Evolutionary conservation across 2,888 invertebrate species (phyloP), one percentile per base, ranked within the genome.

Genomic region (Odiellus spinosus): DNA sequence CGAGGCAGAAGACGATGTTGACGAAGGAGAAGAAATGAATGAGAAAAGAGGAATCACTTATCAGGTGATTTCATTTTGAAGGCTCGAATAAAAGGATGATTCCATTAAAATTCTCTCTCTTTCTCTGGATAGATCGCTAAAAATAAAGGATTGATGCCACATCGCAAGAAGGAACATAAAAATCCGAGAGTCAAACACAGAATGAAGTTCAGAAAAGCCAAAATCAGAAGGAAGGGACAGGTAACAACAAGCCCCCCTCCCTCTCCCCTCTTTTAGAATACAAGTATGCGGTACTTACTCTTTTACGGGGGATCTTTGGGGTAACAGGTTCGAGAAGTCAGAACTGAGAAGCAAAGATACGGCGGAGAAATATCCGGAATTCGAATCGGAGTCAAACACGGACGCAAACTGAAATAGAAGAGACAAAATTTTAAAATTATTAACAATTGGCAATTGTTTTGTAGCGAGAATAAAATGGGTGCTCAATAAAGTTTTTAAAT

Each of bases 171-270:
- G 66, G 88, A 88, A 61, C 76, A 80, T 58, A 76, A 88, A 52
- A 95, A 96, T 73, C 95, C 95, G 1, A 76, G 96, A 60, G 91
- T 96, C 4, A 93, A 91, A 65, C 84, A 95, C 64, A 80, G 85
- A 58, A 79, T 81, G 57, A 93, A 93, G 65, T 96, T 78, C 67
- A 76, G 82, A 52, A 91, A 90, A 66, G 95, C 95, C 1, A 76
- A 83, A 59, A 84, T 91, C 55, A 77, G 88, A 48, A 79, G 93
- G 65, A 90, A 84, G 71, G 93, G 95, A 61, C 90, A 91, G 60
- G 81, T 91, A 66, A 61, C 64, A n/a, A n/a, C 35, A 35, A 35
- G 35, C 4, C 3, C 4, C 3, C 12, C 35, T 35, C 14, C 14
- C 35, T 35, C n/a, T 12, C 10, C 34, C 34, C 14, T 35, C 14